A percentile compares a stretch with the other conserved stretches of the same genome.
Evolutionary conservation across 2,888 invertebrate genomes (phyloP).

Genomic region (Lacanobia wlatinum): DNA sequence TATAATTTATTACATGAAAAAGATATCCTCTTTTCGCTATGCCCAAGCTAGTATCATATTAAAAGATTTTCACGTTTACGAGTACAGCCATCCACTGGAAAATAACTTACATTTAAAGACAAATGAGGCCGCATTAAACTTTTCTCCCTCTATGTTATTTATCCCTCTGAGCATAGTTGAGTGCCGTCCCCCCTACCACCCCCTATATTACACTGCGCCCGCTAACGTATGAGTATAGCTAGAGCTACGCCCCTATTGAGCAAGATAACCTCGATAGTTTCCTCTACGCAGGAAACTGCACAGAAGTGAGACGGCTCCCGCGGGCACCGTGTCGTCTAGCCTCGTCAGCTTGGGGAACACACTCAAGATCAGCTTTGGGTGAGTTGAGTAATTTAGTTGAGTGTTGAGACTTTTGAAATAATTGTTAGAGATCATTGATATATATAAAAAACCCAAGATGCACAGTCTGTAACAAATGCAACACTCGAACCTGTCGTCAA

Average conservation of each 20-base stretch:
- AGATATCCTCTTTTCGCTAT: neutral
- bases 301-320: conserved; percentile 94
- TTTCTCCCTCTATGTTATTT: neutral
- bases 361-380: conserved; percentile 96
- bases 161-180: conserved; percentile 25
- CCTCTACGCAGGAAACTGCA: conserved; percentile 91
- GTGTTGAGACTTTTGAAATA: conserved; percentile 6
- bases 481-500: too few species aligned
- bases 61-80: neutral
- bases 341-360: conserved; percentile 95
- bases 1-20: neutral
- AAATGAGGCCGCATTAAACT: neutral
- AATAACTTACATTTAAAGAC: neutral
- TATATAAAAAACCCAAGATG: too few species aligned
- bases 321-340: conserved; percentile 93
- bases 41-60: neutral
- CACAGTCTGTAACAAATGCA: too few species aligned
- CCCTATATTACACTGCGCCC: conserved; percentile 68
- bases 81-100: neutral
- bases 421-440: neutral
- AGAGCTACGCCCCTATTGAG: conserved; percentile 71
- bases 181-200: conserved; percentile 40
- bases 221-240: conserved; percentile 79
- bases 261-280: conserved; percentile 90
- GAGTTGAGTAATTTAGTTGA: conserved; percentile 70